phyloP scores from a whole-genome alignment of 1,140 invertebrate genomes.

The Drosophila cardini region DNA sequence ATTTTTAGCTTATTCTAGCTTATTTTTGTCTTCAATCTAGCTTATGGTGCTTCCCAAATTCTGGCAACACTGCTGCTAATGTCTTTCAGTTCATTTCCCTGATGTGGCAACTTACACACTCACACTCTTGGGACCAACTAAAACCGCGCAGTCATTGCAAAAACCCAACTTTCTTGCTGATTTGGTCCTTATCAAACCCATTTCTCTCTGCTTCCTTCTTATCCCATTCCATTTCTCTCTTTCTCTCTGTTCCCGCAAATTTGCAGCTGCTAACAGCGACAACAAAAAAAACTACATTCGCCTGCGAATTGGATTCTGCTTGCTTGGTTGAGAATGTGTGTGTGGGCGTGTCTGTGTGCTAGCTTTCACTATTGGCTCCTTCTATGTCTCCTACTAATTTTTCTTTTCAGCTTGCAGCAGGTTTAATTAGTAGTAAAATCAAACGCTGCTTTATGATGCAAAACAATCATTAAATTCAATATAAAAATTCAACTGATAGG shows the following conservation, averaged over 20 bases:
- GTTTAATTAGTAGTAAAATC: not conserved
- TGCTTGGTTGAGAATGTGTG: not conserved
- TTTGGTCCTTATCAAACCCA: slow-evolving; percentile 10
- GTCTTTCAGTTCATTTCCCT: slow-evolving; percentile 55
- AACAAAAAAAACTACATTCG: slow-evolving; percentile 21
- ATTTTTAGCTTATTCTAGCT: no score
- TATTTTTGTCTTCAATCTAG: no score
- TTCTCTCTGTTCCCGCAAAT: no score
- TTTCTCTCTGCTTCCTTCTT: no score
- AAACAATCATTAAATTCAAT: not conserved
- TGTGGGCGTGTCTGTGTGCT: slow-evolving; percentile 2
- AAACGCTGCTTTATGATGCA: not conserved
- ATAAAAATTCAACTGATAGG: slow-evolving; percentile 20
- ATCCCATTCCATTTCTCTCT: not conserved
- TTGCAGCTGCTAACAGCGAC: slow-evolving; percentile 9
- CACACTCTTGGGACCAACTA: not conserved
- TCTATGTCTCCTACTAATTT: not conserved
- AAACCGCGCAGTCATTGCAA: slow-evolving; percentile 11
- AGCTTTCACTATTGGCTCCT: slow-evolving; percentile 1
- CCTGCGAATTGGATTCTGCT: slow-evolving; percentile 18
- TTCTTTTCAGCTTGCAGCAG: not conserved
- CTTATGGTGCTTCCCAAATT: no score
- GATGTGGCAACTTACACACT: slow-evolving; percentile 33
- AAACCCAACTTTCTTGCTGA: slow-evolving; percentile 12
- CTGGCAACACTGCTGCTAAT: no score